Conservation (phyloP, 2,888 invertebrate species). For the Amiota minor region DNA sequence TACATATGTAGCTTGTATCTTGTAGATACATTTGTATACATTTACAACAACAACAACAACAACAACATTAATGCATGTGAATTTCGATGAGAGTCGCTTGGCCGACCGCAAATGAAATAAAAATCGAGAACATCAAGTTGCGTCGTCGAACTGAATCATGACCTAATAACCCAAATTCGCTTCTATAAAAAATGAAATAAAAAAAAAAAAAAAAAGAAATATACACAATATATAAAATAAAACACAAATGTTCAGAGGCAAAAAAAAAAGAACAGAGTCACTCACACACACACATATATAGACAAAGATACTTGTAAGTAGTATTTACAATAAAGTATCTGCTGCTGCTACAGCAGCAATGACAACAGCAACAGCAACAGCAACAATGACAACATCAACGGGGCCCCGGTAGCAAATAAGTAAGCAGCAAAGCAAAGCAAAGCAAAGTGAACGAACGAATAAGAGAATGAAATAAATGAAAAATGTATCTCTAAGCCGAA, state of each 20-base stretch:
- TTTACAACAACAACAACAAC: neutral
- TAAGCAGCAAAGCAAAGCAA: conserved; percentile 30
- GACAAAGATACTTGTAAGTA: neutral
- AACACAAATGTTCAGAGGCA: neutral
- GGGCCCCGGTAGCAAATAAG: conserved; percentile 51
- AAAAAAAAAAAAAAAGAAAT: conserved; percentile 13
- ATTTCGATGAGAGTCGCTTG: conserved; percentile 10
- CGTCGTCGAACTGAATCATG: conserved; percentile 69
- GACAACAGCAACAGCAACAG: conserved; percentile 37
- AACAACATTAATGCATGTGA: too few relatives aligned
- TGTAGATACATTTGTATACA: neutral
- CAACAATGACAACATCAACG: conserved; percentile 43
- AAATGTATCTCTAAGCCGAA: conserved; percentile 27
- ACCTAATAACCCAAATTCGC: conserved; percentile 68
- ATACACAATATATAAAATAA: neutral
- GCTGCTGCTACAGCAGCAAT: conserved; percentile 25
- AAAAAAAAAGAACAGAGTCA: neutral
- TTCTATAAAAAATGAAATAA: conserved; percentile 31
- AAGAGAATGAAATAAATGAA: neutral
- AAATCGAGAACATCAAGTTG: conserved; percentile 55
- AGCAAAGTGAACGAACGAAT: conserved; percentile 17
- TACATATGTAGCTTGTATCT: neutral
- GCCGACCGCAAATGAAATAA: conserved; percentile 52
- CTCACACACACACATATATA: neutral
- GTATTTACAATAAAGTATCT: conserved; percentile 47